phyloP scores from a whole-genome alignment of 2,113 vertebrate genomes.

The Paedocypris sp. region DNA sequence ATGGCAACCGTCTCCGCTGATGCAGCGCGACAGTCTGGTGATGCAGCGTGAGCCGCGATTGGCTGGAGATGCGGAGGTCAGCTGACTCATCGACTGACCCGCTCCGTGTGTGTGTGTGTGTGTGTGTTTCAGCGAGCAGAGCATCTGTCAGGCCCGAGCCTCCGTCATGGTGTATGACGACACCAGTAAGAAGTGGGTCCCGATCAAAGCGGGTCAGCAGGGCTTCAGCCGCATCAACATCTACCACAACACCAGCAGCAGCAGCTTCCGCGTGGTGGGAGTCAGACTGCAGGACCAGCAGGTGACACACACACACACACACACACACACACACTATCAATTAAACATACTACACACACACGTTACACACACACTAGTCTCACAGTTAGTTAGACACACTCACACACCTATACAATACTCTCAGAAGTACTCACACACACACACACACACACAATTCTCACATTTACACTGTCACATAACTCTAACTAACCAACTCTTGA shows the following conservation, averaged over 20 bases:
- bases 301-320: conserved; percentile 58
- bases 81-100: background rate
- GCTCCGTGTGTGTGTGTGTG: background rate
- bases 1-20: conserved; percentile 46
- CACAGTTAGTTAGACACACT: too few species aligned
- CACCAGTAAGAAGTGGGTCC: conserved; percentile 96
- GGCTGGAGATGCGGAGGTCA: too few species aligned
- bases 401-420: too few species aligned
- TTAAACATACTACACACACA: background rate
- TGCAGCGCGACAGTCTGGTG: background rate
- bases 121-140: conserved; percentile 80
- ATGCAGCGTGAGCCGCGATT: background rate
- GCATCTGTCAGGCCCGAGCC: conserved; percentile 97
- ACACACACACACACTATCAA: background rate
- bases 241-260: conserved; percentile 93
- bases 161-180: conserved; percentile 99
- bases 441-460: too few species aligned
- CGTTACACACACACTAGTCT: too few species aligned
- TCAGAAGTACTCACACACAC: too few species aligned
- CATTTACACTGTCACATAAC: too few species aligned
- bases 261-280: conserved; percentile 94
- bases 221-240: conserved; percentile 99
- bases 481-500: too few species aligned
- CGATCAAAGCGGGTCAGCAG: conserved; percentile 95
- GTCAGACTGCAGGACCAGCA: conserved; percentile 99